Base-by-base conservation (phyloP, 2,797 vertebrate genomes). In the Prunella strophiata region DNA sequence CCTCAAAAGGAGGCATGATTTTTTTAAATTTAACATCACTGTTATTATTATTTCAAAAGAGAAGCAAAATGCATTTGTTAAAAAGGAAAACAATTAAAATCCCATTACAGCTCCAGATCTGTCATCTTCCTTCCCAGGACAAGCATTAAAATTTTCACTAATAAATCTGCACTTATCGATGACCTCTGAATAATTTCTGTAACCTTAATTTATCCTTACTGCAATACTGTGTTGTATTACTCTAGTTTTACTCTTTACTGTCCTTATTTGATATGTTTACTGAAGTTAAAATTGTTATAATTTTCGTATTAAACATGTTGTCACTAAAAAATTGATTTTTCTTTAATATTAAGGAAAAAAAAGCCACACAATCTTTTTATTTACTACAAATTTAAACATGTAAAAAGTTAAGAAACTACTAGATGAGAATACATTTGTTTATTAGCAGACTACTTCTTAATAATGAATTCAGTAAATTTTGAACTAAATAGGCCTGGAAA, bases 61-160 rank as follows among this genome's bases (percentile, higher is more conserved):
- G 79, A 80, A 81, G 38, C 42, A 93, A 80, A 92, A 71, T 75
- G n/a, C 51, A 36, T 91, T 91, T 91, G 21, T 81, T 75, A 62
- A 72, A 86, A 96, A 63, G 32, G 26, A 62, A 73, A 90, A 84
- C 80, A 94, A 88, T 94, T 96, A 78, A 93, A 95, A 93, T 78
- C 50, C 70, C 87, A 86, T 91, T 94, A 91, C 29, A 42, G 59
- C 59, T 78, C 73, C 47, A 91, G 63, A 89, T 95, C 67, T 93
- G 75, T 95, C 90, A 79, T 77, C 83, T 89, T 88, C 66, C 36
- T 92, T 87, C 61, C 77, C 80, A 85, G 85, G 58, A 91, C 30
- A 85, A 79, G 73, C 83, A 85, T 88, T 94, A 88, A 80, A 61
- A n/a, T 68, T 72, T 91, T 88, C 82, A 62, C 76, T 95, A 93